Evolutionary conservation across 1,140 invertebrate genomes (phyloP).

Genomic region (Heliothis subflexa): DNA sequence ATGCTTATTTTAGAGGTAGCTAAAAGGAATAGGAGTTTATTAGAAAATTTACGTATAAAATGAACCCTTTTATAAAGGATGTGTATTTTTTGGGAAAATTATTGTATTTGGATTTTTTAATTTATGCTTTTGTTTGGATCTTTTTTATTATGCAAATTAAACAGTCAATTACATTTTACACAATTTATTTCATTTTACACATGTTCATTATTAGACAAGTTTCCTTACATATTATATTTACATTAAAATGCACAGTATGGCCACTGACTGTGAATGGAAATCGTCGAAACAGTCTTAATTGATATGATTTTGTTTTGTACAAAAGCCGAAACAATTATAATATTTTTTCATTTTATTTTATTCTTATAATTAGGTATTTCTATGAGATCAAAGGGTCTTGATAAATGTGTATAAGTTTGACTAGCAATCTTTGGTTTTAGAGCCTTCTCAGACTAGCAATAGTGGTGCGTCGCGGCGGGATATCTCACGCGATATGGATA

Average conservation of each 20-base stretch:
- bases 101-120: neutral
- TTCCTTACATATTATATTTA: slow-evolving; percentile 82
- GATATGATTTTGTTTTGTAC: slow-evolving; percentile 68
- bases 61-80: too few species aligned
- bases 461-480: neutral
- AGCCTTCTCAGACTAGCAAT: slow-evolving; percentile 17
- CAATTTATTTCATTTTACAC: slow-evolving; percentile 85
- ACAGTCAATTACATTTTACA: slow-evolving; percentile 71
- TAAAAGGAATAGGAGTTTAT: too few species aligned
- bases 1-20: too few species aligned
- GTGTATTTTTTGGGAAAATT: neutral
- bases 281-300: slow-evolving; percentile 63
- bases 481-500: neutral
- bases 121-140: neutral
- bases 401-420: slow-evolving; percentile 56
- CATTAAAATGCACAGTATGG: slow-evolving; percentile 78
- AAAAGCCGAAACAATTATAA: slow-evolving; percentile 62
- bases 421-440: slow-evolving; percentile 63
- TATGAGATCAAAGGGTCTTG: slow-evolving; percentile 54
- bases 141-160: slow-evolving; percentile 49
- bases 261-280: slow-evolving; percentile 58
- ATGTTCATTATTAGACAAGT: slow-evolving; percentile 81
- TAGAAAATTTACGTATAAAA: too few species aligned
- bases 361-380: slow-evolving; percentile 35
- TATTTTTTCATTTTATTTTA: slow-evolving; percentile 39